phyloP scores from a whole-genome alignment of 2,888 invertebrate genomes.

The Podotricha telesiphe region DNA sequence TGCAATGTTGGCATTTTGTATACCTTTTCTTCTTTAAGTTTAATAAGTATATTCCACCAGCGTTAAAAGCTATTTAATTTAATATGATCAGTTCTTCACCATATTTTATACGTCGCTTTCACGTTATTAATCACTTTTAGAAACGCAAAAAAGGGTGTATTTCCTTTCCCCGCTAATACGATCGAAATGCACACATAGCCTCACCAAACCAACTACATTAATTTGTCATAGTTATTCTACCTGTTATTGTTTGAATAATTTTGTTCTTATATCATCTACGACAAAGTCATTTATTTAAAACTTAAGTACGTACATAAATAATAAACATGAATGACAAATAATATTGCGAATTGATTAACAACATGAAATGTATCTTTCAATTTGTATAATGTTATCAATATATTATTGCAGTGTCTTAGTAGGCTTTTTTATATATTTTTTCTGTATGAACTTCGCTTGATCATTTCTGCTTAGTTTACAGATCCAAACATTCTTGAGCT shows the following conservation, averaged over 20 bases:
- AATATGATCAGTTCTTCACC: constrained; percentile 4
- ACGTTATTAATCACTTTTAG: constrained; percentile 19
- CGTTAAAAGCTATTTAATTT: constrained; percentile 8
- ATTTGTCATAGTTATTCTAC: constrained; percentile 13
- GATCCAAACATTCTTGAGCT: constrained; percentile 1
- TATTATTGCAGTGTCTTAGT: constrained; percentile 6
- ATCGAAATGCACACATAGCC: constrained; percentile 6
- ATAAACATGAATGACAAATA: constrained; percentile 5
- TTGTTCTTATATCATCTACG: constrained; percentile 7
- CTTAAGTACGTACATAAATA: neutral
- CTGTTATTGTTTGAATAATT: constrained; percentile 14
- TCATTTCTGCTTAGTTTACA: constrained; percentile 1
- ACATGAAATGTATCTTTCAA: constrained; percentile 3
- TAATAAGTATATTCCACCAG: neutral
- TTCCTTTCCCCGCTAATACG: constrained; percentile 17
- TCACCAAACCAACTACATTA: neutral
- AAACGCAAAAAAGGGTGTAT: constrained; percentile 11
- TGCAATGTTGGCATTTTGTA: neutral
- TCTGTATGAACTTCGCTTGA: neutral
- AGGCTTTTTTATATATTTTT: neutral
- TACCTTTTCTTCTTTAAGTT: neutral
- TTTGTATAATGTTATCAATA: constrained; percentile 6
- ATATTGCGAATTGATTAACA: constrained; percentile 5
- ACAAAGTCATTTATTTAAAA: constrained; percentile 8
- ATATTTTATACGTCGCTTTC: constrained; percentile 19